Evolutionary conservation across 2,888 invertebrate genomes (phyloP), one percentile per base, ranked within the genome.

Genomic region (Eueremaeus valkanovi): DNA sequence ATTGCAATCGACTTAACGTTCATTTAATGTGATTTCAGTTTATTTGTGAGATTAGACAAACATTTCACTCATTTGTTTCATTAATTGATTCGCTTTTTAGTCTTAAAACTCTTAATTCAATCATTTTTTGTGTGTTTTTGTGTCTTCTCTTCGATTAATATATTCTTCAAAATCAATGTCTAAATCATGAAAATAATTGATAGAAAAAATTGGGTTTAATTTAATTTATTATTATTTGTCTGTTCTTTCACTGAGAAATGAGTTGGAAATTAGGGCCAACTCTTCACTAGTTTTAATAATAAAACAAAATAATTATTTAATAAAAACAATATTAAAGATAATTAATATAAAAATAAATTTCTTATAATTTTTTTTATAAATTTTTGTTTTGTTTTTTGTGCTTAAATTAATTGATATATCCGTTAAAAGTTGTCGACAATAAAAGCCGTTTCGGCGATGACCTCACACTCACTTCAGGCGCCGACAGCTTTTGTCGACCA

Each of bases 401-500:
- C n/a, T n/a, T n/a, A n/a, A n/a, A n/a, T n/a, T n/a, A n/a, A n/a
- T 24, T 55, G 21, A 24, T 21, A 55, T 24, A 13, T 9, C 21
- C 24, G 13, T 21, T 11, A 27, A 55, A 55, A n/a, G n/a, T 24
- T 63, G 33, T 33, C 31, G 33, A 63, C 33, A 63, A 33, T 63
- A 33, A n/a, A n/a, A 55, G 24, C 21, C 24, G 0, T n/a, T n/a
- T n/a, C n/a, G n/a, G 33, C 36, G 21, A 74, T 74, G 74, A 72
- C 75, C 51, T 75, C 75, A 51, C 75, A 75, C 72, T 70, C 72
- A 63, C 72, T 73, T 45, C 73, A 63, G 31, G 61, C 76, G 24
- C 55, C 49, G 42, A 16, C 73, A 24, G 76, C 72, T 31, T 93
- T 96, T 88, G 95, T 96, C 87, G 97, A 98, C 89, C 92, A 96